Evolutionary conservation across 2,888 invertebrate species (phyloP).

Genomic region (Orchestes rusci): DNA sequence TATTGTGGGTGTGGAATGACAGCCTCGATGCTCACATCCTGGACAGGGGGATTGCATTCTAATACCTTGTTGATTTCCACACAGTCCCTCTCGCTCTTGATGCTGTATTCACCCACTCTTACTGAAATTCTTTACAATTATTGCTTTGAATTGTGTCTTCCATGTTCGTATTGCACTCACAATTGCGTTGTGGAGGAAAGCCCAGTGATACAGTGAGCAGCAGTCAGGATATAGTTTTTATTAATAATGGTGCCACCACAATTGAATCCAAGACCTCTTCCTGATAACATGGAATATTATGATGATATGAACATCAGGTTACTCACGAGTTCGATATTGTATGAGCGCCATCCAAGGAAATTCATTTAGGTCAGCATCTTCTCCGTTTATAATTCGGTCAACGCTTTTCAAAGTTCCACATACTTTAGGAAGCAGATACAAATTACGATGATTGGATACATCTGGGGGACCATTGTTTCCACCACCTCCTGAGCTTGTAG

Average conservation of each 20-base stretch:
- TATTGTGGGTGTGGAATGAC: conserved; percentile 50
- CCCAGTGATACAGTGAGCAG: conserved; percentile 50
- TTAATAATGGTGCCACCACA: conserved; percentile 51
- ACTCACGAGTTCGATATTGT: conserved; percentile 40
- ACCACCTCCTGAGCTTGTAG: conserved; percentile 3
- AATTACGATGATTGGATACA: conserved; percentile 39
- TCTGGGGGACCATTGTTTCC: conserved; percentile 31
- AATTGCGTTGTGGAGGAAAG: no score
- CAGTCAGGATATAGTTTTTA: conserved; percentile 50
- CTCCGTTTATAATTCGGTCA: conserved; percentile 54
- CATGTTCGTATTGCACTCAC: no score
- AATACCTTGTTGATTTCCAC: conserved; percentile 31
- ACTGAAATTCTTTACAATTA: conserved; percentile 55
- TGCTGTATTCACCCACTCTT: conserved; percentile 57
- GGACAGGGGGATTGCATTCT: conserved; percentile 44
- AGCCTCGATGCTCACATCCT: conserved; percentile 48
- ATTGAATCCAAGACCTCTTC: conserved; percentile 33
- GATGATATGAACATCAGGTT: background rate
- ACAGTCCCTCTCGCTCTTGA: conserved; percentile 45
- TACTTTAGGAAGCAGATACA: conserved; percentile 38
- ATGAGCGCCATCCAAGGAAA: conserved; percentile 73
- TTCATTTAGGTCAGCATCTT: conserved; percentile 53
- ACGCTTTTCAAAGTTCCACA: conserved; percentile 51
- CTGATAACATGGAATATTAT: conserved; percentile 26
- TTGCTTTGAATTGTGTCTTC: no score